phyloP scores from a whole-genome alignment of 2,888 invertebrate species.

The Heteropelma amictum region DNA sequence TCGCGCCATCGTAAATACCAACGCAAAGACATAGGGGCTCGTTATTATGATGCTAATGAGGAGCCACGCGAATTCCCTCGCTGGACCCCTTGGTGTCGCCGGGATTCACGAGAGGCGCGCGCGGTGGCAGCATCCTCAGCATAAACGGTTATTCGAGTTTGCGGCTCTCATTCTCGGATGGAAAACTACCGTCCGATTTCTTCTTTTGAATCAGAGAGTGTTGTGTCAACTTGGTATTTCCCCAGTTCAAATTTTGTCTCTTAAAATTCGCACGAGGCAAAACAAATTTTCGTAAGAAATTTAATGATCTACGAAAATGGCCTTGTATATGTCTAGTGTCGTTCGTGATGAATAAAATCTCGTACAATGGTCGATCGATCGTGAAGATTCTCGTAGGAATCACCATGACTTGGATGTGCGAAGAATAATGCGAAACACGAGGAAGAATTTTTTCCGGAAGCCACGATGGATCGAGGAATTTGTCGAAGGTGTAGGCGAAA shows the following conservation, averaged over 20 bases:
- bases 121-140: constrained; percentile 3
- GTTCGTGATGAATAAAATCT: too few relatives aligned
- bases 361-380: too few relatives aligned
- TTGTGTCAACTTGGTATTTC: too few relatives aligned
- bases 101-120: constrained; percentile 60
- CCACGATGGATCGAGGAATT: constrained; percentile 25
- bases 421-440: neutral
- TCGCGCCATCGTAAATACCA: constrained; percentile 71
- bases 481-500: neutral
- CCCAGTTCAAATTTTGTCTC: too few relatives aligned
- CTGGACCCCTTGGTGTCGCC: constrained; percentile 59
- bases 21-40: constrained; percentile 69
- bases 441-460: neutral
- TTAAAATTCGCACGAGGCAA: too few relatives aligned
- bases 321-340: too few relatives aligned
- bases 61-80: constrained; percentile 63
- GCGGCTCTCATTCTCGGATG: neutral
- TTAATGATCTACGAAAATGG: too few relatives aligned
- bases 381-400: too few relatives aligned
- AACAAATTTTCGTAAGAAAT: too few relatives aligned
- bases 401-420: neutral
- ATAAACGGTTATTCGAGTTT: neutral
- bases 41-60: constrained; percentile 75
- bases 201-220: too few relatives aligned
- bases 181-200: too few relatives aligned